Conservation (phyloP, 1,140 invertebrate genomes). For the Phocides pigmalion region DNA sequence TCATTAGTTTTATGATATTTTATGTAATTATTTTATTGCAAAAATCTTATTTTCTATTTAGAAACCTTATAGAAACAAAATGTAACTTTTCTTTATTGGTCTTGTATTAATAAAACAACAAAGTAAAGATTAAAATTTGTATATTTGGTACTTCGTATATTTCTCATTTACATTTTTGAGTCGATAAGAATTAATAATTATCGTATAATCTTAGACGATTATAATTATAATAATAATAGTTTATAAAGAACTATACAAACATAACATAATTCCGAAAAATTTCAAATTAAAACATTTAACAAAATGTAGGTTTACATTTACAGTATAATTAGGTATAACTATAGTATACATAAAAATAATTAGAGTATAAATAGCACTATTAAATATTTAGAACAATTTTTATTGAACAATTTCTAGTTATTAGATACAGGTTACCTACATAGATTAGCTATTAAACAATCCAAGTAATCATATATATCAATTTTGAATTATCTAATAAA, state of each 20-base stretch:
- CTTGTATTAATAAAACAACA: slow-evolving; percentile 43
- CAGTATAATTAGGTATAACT: slow-evolving; percentile 40
- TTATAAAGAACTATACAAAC: slow-evolving; percentile 69
- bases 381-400: slow-evolving; percentile 74
- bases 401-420: slow-evolving; percentile 74
- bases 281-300: slow-evolving; percentile 57
- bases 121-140: slow-evolving; percentile 80
- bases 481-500: slow-evolving; percentile 55
- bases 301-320: slow-evolving; percentile 53
- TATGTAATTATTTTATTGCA: no score
- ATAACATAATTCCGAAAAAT: slow-evolving; percentile 55
- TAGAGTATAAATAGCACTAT: slow-evolving; percentile 64
- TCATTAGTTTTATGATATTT: no score
- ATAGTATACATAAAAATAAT: slow-evolving; percentile 46
- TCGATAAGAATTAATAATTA: slow-evolving; percentile 75
- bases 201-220: slow-evolving; percentile 68
- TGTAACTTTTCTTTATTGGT: no score
- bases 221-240: slow-evolving; percentile 56
- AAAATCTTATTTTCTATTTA: no score
- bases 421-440: slow-evolving; percentile 61
- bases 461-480: slow-evolving; percentile 43
- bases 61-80: no score
- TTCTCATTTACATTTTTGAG: slow-evolving; percentile 78
- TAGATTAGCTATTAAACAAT: slow-evolving; percentile 57
- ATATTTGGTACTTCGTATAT: slow-evolving; percentile 83